Evolutionary conservation across 64 coral and sea anemone genomes (phyloP).

Genomic region (Pocillopora verrucosa): DNA sequence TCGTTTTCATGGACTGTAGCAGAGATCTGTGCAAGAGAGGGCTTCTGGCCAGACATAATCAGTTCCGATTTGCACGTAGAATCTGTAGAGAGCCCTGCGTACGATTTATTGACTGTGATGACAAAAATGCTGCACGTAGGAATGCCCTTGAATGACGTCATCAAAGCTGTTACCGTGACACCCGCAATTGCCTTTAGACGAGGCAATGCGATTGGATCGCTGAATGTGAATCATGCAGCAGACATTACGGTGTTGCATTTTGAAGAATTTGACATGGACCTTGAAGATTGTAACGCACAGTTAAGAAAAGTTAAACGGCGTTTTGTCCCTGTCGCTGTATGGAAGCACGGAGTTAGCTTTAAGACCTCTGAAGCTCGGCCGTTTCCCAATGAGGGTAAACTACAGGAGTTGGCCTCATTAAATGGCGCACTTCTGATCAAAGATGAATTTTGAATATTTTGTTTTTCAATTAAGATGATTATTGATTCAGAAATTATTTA

Average conservation of each 20-base stretch:
- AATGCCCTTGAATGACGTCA: slow-evolving; percentile 78
- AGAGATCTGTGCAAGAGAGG: slow-evolving; percentile 75
- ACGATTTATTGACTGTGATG: slow-evolving; percentile 87
- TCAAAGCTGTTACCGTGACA: slow-evolving; percentile 68
- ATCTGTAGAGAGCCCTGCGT: slow-evolving; percentile 62
- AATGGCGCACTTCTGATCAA: slow-evolving; percentile 2
- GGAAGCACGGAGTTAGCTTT: slow-evolving; percentile 51
- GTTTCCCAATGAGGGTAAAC: slow-evolving; percentile 41
- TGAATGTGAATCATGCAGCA: slow-evolving; percentile 33
- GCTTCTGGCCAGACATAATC: slow-evolving; percentile 91
- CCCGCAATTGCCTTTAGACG: slow-evolving; percentile 73
- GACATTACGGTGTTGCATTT: slow-evolving; percentile 67
- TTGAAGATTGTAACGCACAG: slow-evolving; percentile 82
- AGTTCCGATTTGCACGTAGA: slow-evolving; percentile 81
- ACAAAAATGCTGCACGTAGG: slow-evolving; percentile 78
- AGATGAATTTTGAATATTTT: not conserved
- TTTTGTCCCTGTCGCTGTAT: slow-evolving; percentile 70
- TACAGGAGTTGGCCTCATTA: not conserved
- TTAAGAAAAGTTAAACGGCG: slow-evolving; percentile 38
- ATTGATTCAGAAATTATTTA: too few relatives aligned
- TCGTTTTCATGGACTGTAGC: slow-evolving; percentile 93
- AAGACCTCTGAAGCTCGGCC: slow-evolving; percentile 8
- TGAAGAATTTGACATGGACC: slow-evolving; percentile 54
- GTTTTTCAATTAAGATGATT: too few relatives aligned
- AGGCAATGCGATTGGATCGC: slow-evolving; percentile 49